Percentiles rank a stretch among this genome's conserved stretches.
Evolutionary conservation across 2,888 invertebrate genomes (phyloP).

Genomic region (Dorcus hopei): DNA sequence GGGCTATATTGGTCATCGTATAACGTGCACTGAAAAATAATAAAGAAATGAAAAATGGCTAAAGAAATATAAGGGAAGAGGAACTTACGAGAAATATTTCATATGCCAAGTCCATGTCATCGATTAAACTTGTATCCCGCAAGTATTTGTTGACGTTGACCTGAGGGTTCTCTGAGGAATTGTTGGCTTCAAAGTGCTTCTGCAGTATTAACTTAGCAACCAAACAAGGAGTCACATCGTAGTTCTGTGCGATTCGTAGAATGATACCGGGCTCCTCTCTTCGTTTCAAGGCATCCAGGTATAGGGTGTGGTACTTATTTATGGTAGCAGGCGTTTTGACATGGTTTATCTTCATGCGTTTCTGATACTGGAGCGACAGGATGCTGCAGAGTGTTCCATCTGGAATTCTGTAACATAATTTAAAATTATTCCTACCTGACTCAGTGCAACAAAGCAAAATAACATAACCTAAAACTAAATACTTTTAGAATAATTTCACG

Average conservation of each 20-base stretch:
- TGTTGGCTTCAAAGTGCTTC: conserved; percentile 46
- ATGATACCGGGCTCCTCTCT: conserved; percentile 59
- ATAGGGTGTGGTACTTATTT: conserved; percentile 49
- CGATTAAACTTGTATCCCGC: conserved; percentile 70
- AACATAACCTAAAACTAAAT: conserved; percentile 1
- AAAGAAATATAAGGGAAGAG: not conserved
- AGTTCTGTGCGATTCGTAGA: conserved; percentile 55
- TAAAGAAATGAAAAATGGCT: conserved; percentile 17
- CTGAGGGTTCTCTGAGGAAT: conserved; percentile 37
- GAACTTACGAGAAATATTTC: conserved; percentile 69
- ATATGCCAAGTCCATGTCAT: conserved; percentile 66
- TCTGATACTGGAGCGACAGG: conserved; percentile 62
- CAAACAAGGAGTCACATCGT: conserved; percentile 57
- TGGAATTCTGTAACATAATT: conserved; percentile 50
- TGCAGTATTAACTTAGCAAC: conserved; percentile 60
- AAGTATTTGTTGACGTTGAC: conserved; percentile 56
- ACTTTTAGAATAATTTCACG: too few species aligned
- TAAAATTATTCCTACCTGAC: not conserved
- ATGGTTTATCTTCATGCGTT: conserved; percentile 62
- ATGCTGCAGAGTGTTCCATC: conserved; percentile 67
- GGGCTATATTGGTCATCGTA: conserved; percentile 85
- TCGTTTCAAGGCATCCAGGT: conserved; percentile 44
- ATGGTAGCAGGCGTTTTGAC: conserved; percentile 58
- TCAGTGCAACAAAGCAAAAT: too few species aligned
- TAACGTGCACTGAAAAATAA: conserved; percentile 65